Conservation (phyloP, 2,888 invertebrate species). For the Gymnocheta viridis region DNA sequence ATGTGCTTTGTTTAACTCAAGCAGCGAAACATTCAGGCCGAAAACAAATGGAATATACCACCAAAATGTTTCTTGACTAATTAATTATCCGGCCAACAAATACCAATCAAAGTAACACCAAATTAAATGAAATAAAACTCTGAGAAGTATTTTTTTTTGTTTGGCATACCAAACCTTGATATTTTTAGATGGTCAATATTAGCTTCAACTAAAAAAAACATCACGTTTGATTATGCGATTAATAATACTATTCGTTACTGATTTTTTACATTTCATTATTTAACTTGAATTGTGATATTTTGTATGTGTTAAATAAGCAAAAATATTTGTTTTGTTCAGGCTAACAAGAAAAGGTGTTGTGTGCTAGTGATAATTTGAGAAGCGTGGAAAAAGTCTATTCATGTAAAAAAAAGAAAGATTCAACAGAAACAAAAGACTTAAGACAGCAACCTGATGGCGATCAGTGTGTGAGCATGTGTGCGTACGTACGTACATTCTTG, state of each 20-base stretch:
- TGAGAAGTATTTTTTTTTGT: slow-evolving; percentile 29
- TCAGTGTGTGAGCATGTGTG: slow-evolving; percentile 6
- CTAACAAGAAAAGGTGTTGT: slow-evolving; percentile 52
- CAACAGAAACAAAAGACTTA: slow-evolving; percentile 65
- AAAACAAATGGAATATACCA: slow-evolving; percentile 38
- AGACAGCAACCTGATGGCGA: slow-evolving; percentile 53
- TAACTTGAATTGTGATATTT: slow-evolving; percentile 19
- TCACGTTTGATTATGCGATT: slow-evolving; percentile 77
- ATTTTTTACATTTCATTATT: slow-evolving; percentile 40
- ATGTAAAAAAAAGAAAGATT: neutral
- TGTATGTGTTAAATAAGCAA: slow-evolving; percentile 18
- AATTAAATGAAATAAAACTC: slow-evolving; percentile 1
- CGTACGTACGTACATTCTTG: slow-evolving; percentile 13
- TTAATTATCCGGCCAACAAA: slow-evolving; percentile 56
- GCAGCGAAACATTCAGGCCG: neutral
- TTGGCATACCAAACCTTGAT: slow-evolving; percentile 56
- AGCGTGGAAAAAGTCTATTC: slow-evolving; percentile 62
- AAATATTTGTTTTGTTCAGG: slow-evolving; percentile 14
- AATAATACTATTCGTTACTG: slow-evolving; percentile 72
- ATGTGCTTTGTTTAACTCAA: neutral
- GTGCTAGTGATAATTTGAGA: slow-evolving; percentile 68
- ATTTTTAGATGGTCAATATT: neutral
- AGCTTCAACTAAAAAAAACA: slow-evolving; percentile 72
- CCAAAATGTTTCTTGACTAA: slow-evolving; percentile 55
- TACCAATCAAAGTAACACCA: slow-evolving; percentile 38